Base-by-base conservation (phyloP, 2,888 invertebrate species). In the Norana najaformis region DNA sequence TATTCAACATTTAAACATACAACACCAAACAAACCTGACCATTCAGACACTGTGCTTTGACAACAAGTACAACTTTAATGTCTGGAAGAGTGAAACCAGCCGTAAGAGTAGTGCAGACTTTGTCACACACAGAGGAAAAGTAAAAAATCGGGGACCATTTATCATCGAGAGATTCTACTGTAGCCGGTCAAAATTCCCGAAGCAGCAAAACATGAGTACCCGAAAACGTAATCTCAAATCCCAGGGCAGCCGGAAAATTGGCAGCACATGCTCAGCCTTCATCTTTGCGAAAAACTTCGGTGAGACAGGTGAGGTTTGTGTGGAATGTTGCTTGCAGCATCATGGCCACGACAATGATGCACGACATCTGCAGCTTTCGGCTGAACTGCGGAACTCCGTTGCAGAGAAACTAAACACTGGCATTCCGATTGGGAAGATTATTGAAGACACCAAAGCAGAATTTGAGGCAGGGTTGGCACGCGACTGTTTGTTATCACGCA, bases 311-410 rank as follows among this genome's bases (percentile, higher is more conserved):
- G 69, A 69, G 69, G 69, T 69, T 0, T 69, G 30, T 13, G 69
- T 69, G 69, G 69, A 69, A 69, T 69, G n/a, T 69, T 69, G 69
- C 69, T n/a, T 69, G 69, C 69, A 69, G 69, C 69, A 69, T 13
- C 69, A 69, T n/a, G 69, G 69, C 8, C 69, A 69, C 11, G 69
- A 69, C 8, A 8, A n/a, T 16, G 69, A 69, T n/a, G 30, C 13
- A 8, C 69, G 69, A n/a, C 69, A 69, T n/a, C 69, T 69, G 8
- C 69, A 69, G 16, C 69, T 69, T 69, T 69, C 69, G 30, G 6
- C 69, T n/a, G 69, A 69, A 69, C 69, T 69, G 30, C 69, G 69
- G n/a, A 69, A n/a, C 69, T 69, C 69, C 13, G 69, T 69, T 30
- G 69, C 69, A 69, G n/a, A 69, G 8, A 69, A 69, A 69, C 69